Conservation (phyloP, 2,888 invertebrate genomes). For the Sylvicola cinctus region DNA sequence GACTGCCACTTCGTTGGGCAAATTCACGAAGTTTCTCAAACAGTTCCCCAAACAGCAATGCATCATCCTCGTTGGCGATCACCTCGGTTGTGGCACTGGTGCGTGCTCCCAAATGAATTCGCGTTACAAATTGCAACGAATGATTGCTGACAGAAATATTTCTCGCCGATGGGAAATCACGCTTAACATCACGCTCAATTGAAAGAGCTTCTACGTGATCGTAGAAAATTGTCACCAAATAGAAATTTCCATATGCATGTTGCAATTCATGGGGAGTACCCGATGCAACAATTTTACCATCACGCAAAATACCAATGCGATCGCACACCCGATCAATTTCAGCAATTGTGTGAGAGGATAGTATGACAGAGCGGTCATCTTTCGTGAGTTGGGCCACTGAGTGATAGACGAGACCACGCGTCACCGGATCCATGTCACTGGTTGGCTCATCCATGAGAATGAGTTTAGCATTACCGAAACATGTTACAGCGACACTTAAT, state of each 20-base stretch:
- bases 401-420: slow-evolving; percentile 21
- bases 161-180: slow-evolving; percentile 13
- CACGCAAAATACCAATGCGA: slow-evolving; percentile 22
- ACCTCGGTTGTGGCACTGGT: background rate
- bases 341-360: slow-evolving; percentile 25
- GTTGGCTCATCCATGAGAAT: slow-evolving; percentile 61
- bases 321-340: slow-evolving; percentile 24
- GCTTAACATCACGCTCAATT: slow-evolving; percentile 15
- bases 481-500: slow-evolving; percentile 50
- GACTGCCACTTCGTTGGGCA: no score
- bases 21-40: no score
- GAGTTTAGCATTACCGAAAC: slow-evolving; percentile 48
- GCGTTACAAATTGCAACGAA: slow-evolving; percentile 19
- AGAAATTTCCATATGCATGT: slow-evolving; percentile 19
- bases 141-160: slow-evolving; percentile 19
- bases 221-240: slow-evolving; percentile 19
- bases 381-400: slow-evolving; percentile 19
- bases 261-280: slow-evolving; percentile 19
- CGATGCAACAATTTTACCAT: slow-evolving; percentile 21
- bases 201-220: slow-evolving; percentile 14
- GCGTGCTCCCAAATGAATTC: slow-evolving; percentile 9
- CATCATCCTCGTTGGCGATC: no score
- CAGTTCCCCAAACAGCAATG: no score
- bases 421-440: slow-evolving; percentile 45
- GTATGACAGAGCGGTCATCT: slow-evolving; percentile 19